A percentile compares a stretch with the other conserved stretches of the same genome.
phyloP scores from a whole-genome alignment of 2,797 vertebrate species.

The Anguilla marmorata region DNA sequence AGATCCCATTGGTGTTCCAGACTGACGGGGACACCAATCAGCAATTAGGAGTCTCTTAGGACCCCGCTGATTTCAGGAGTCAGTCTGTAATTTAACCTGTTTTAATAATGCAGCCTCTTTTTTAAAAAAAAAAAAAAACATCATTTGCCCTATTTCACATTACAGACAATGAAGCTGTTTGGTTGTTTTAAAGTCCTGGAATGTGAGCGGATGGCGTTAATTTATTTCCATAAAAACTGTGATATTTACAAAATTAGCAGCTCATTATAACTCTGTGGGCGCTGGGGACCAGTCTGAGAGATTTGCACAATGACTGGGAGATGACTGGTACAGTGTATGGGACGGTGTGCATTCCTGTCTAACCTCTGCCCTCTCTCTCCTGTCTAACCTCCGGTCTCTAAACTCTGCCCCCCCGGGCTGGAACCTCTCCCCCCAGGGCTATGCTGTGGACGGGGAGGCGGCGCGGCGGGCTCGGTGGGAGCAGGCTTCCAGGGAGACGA shows the following conservation, averaged over 20 bases:
- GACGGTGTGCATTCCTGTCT: not conserved
- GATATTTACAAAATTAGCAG: not conserved
- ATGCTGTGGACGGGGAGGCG: slow-evolving; percentile 70
- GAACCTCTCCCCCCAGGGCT: slow-evolving; percentile 64
- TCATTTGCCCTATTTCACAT: not conserved
- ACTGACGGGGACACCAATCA: not conserved
- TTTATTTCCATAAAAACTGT: too few relatives aligned
- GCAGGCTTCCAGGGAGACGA: slow-evolving; percentile 77
- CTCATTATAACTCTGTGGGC: not conserved
- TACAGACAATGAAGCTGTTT: not conserved
- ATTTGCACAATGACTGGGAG: not conserved
- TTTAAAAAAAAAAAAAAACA: too few relatives aligned
- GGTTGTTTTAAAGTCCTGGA: not conserved
- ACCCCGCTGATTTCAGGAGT: not conserved
- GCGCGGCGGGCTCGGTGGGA: slow-evolving; percentile 85
- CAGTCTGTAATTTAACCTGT: not conserved
- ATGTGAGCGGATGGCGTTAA: not conserved
- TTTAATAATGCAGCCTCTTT: not conserved
- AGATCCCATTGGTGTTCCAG: not conserved
- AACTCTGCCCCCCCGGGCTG: not conserved
- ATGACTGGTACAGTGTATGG: not conserved
- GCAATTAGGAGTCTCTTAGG: not conserved
- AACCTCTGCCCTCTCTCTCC: not conserved
- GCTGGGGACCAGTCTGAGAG: not conserved
- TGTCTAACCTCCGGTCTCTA: too few relatives aligned